phyloP scores from a whole-genome alignment of 2,113 vertebrate genomes.

The Aegypius monachus region DNA sequence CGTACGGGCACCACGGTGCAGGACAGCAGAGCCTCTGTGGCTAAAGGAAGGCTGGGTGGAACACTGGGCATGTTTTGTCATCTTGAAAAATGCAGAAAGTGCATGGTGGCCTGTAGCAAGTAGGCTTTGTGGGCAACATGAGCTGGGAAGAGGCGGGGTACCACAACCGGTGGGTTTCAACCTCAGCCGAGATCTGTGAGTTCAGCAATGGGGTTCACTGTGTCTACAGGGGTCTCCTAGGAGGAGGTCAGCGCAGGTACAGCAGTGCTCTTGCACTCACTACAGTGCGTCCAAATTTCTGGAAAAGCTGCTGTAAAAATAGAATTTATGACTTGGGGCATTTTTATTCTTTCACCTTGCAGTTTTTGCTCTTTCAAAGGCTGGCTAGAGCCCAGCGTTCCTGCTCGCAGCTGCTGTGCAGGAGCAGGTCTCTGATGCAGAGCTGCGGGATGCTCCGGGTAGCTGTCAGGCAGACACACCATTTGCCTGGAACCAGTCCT shows the following conservation, averaged over 20 bases:
- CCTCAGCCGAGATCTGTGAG: background rate
- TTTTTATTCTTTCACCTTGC: background rate
- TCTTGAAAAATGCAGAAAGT: background rate
- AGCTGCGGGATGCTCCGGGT: background rate
- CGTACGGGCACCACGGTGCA: fast-evolving
- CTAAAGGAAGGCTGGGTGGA: background rate
- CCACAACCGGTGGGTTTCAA: fast-evolving
- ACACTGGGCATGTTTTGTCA: fast-evolving
- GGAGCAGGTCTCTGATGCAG: background rate
- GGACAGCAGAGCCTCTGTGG: fast-evolving
- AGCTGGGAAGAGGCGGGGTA: too few relatives aligned
- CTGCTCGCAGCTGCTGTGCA: background rate
- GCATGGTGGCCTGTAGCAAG: fast-evolving
- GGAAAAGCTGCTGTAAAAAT: background rate
- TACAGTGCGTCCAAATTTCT: background rate
- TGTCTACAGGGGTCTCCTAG: background rate
- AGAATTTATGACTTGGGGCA: background rate
- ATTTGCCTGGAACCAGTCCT: background rate
- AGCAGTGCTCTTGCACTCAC: background rate
- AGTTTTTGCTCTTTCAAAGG: background rate
- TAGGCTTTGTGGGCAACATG: fast-evolving
- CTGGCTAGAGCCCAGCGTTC: background rate
- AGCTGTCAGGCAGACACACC: background rate
- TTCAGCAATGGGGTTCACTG: background rate
- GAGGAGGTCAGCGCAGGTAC: background rate